Base-by-base conservation (phyloP, 2,113 vertebrate species). In the Rana temporaria region DNA sequence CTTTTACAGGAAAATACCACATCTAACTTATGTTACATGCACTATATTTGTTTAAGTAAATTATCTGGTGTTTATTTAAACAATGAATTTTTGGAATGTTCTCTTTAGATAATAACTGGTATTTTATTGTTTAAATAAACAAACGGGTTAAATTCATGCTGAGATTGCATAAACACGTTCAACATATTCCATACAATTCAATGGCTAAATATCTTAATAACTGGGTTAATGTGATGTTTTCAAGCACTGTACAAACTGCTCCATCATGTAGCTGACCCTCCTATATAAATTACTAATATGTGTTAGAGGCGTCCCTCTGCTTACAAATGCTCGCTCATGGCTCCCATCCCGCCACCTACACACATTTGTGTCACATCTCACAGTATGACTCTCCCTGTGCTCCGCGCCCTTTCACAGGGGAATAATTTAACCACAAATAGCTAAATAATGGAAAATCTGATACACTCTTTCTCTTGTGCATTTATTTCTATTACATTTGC, bases 271-370 rank as follows among this genome's bases (percentile, higher is more conserved):
- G 34, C n/a, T 67, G 76, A 26, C 64, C 66, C 24, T n/a, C 16
- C 42, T 66, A 18, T 24, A 16, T 66, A 20, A n/a, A 78, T 78
- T 63, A 67, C 63, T 67, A 67, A 78, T 67, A 55, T 67, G 24
- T 67, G 26, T 34, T 34, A 53, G 32, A 78, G 76, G 48, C 52
- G 52, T 42, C 77, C 77, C 19, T 53, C 15, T 57, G 18, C 62
- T 78, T 67, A 59, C 64, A 79, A 12, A n/a, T 26, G 16, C 30
- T 57, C 30, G 53, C 65, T 30, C 42, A 57, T n/a, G 22, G 64
- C 52, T 78, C 22, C 32, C 30, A 22, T 68, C 14, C 65, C 38
- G 77, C 77, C 64, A 68, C 67, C 57, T 17, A 14, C 6, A 66
- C 32, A 16, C 15, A 78, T 32, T 24, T 1, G 2, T 22, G 16